Base-by-base conservation (phyloP, 2,113 vertebrate genomes). In the Cochlearius cochlearius region DNA sequence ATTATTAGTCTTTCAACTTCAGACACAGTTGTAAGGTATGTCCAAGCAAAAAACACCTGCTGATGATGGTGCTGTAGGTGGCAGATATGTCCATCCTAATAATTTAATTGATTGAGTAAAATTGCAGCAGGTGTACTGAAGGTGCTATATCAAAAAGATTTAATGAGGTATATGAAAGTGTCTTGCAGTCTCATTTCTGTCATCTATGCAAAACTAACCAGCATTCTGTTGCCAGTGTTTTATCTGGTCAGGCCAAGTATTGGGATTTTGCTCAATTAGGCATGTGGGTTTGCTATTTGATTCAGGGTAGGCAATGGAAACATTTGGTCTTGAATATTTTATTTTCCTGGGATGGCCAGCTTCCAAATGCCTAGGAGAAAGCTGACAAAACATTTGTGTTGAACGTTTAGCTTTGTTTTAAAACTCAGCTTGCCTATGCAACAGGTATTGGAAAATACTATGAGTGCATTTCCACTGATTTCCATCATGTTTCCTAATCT, bases 301-400 rank as follows among this genome's bases (percentile, higher is more conserved):
- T 82, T 77, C 63, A 63, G 45, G 15, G 9, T 63, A 84, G 14
- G n/a, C 43, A 78, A n/a, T 38, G 23, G 43, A 94, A 95, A 67
- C 56, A 89, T 86, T 94, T 96, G 52, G 81, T 88, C 87, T 92
- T 94, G 66, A 91, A 95, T 95, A 92, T 95, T 95, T 95, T 75
- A 85, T 88, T 92, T 92, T 85, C n/a, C 19, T 86, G 53, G 12
- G 13, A 76, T 90, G 74, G 45, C 49, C 32, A 43, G 12, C 52
- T 93, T 97, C 85, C 94, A 96, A 93, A 72, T 47, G 66, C 32
- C 30, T 88, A 52, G 32, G 21, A 93, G n/a, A 95, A 83, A 94
- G 17, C 26, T 92, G 89, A 84, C 56, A 90, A 94, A 96, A 95
- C n/a, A 74, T 96, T 92, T 90, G 23, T 75, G 23, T 82, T 78